Base-by-base conservation (phyloP, 2,113 vertebrate genomes). In the Corynorhinus townsendii region DNA sequence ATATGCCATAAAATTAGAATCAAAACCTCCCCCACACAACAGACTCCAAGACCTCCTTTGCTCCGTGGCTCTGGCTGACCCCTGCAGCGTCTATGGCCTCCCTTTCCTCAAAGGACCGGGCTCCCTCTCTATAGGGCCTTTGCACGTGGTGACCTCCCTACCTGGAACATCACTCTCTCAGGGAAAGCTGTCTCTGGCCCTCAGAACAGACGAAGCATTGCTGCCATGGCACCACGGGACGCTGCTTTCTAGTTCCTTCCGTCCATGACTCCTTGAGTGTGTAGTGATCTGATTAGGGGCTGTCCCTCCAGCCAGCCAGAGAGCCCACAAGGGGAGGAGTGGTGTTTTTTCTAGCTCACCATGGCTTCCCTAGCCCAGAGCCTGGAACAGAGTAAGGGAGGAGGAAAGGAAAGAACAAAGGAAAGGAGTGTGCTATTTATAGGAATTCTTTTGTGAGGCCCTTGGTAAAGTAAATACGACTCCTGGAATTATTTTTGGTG, bases 381-480 rank as follows among this genome's bases (percentile, higher is more conserved):
- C 69, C 89, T 45, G 8, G 30, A 49, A 71, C 59, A 82, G n/a
- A 89, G 33, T 15, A 88, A 75, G 7, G 30, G 72, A 89, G 20
- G 33, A 8, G 47, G 75, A 47, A n/a, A 30, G 43, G 59, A 38
- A 54, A 47, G 40, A 86, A 71, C 2, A 62, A 54, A 81, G 54
- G 77, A 56, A 88, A 90, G 26, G 52, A 26, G 47, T 64, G 9
- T 11, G 5, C 73, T 89, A 79, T 54, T 87, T 87, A 92, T 1
- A 80, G 49, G 28, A 84, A 62, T 82, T 95, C n/a, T 92, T 71
- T 30, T 33, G 35, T 80, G 85, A 73, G 83, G 30, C 1, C 24
- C 86, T 73, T 59, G 64, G 40, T 85, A 77, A 76, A 82, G 20
- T 82, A 86, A 94, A 95, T 64, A 92, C 82, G 47, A 95, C 54